Evolutionary conservation across 2,888 invertebrate genomes (phyloP).

Genomic region (Heliconius ethilla): DNA sequence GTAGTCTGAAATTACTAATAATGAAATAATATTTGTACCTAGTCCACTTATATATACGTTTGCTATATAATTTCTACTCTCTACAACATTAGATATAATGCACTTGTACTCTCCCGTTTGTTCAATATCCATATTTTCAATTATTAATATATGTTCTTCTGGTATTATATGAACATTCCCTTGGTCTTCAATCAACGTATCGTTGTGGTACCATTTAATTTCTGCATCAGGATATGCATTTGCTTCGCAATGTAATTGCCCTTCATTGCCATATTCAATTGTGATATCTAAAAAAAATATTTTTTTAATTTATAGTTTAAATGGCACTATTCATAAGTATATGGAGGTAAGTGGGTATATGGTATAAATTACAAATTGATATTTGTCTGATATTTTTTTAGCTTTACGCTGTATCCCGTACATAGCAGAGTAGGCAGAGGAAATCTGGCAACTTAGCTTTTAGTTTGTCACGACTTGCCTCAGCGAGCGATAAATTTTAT

Average conservation of each 20-base stretch:
- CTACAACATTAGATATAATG: constrained; percentile 54
- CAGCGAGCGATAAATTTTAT: neutral
- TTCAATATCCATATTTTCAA: constrained; percentile 62
- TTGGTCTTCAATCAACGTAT: constrained; percentile 49
- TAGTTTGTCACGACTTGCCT: too few species aligned
- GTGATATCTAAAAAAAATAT: constrained; percentile 56
- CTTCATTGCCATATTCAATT: constrained; percentile 62
- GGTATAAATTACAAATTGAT: too few species aligned
- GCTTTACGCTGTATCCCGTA: too few species aligned
- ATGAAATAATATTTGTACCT: constrained; percentile 51
- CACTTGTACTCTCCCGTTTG: constrained; percentile 65
- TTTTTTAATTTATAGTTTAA: too few species aligned
- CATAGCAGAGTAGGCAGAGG: too few species aligned
- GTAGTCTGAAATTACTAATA: too few species aligned
- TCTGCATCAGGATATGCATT: constrained; percentile 65
- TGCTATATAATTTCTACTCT: constrained; percentile 51
- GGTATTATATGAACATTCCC: constrained; percentile 49
- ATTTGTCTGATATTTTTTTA: too few species aligned
- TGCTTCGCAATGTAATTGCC: constrained; percentile 61
- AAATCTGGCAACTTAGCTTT: too few species aligned
- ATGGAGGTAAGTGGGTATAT: too few species aligned
- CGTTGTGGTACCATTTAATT: constrained; percentile 65
- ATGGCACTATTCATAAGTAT: too few species aligned
- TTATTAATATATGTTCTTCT: constrained; percentile 55
- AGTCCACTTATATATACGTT: constrained; percentile 61